Evolutionary conservation across 2,113 vertebrate species (phyloP), one percentile per base, ranked within the genome.

Genomic region (Henicopernis longicauda): DNA sequence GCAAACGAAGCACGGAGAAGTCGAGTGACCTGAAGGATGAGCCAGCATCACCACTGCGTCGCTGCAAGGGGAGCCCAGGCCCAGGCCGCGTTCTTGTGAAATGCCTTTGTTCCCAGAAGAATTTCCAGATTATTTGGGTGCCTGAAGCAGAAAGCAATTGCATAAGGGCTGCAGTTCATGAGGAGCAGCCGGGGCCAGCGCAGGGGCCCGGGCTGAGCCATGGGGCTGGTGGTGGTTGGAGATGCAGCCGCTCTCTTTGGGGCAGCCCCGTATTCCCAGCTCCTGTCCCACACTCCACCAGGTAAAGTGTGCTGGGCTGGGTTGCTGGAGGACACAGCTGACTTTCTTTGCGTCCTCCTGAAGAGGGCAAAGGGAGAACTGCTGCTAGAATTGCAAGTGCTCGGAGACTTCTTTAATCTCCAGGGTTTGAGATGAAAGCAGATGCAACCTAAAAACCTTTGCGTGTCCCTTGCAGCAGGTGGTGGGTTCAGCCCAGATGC

Each of bases 1-100:
- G 17, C 32, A 9, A 16, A 6, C 2, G 4, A 55, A 50, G 38
- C 40, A 3, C 0, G 1, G 31, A 36, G 34, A 16, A 27, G 22
- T 18, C 0, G 6, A 34, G 47, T 8, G 58, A 34, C 17, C 44
- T 2, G 40, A 25, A 58, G 70, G 50, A 32, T 25, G 55, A 78
- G 47, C 23, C 22, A 10, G 42, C 32, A 15, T 18, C 16, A 6
- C 17, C 29, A 3, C 21, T 31, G 42, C 7, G 1, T 44, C 6
- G 0, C 52, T 55, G 55, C 3, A 4, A 21, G 49, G 52, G 49
- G 52, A 92, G 42, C 42, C 1, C 2, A 5, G 10, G 49, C 66
- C 38, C 4, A 5, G 29, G 32, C 29, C 21, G 0, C 1, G 5
- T 27, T 38, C 80, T 36, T 11, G 8, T 21, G 12, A 40, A 77